Conservation (phyloP, 2,797 vertebrate genomes). For the Clarias laeviceps region DNA sequence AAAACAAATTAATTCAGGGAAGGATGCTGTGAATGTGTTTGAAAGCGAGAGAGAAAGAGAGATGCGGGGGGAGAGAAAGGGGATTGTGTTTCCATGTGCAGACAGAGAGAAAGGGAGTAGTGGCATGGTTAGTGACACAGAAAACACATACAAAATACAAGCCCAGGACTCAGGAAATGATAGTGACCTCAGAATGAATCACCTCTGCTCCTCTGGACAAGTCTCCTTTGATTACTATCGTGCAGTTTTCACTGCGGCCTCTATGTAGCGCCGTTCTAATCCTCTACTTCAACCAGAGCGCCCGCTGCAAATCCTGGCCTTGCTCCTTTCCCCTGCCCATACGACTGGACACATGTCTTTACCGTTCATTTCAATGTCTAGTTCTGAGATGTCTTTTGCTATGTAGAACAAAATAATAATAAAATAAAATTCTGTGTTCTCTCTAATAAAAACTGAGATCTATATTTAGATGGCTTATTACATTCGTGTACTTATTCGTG, state of each 20-base stretch:
- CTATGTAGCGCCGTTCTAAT: slow-evolving; percentile 56
- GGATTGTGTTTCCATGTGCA: slow-evolving; percentile 32
- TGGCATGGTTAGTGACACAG: slow-evolving; percentile 62
- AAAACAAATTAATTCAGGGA: slow-evolving; percentile 77
- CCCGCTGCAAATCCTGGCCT: not conserved
- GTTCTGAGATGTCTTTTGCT: not conserved
- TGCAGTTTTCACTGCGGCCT: slow-evolving; percentile 63
- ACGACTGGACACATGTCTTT: not conserved
- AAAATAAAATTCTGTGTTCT: not conserved
- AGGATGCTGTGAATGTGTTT: slow-evolving; percentile 53
- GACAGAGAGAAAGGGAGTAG: slow-evolving; percentile 19
- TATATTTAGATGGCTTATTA: not conserved
- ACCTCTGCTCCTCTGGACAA: slow-evolving; percentile 58
- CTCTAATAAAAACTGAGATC: not conserved
- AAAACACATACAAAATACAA: slow-evolving; percentile 64
- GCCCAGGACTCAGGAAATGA: slow-evolving; percentile 68
- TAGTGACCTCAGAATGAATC: slow-evolving; percentile 67
- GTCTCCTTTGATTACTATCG: slow-evolving; percentile 30
- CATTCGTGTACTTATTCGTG: not conserved
- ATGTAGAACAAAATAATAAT: no score
- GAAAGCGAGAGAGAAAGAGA: slow-evolving; percentile 38
- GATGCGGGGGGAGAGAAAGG: slow-evolving; percentile 26
- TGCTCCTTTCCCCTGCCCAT: not conserved
- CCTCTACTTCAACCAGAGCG: slow-evolving; percentile 16
- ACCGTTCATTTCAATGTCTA: not conserved